Base-by-base conservation (phyloP, 2,888 invertebrate genomes). In the Phytoseiulus persimilis region DNA sequence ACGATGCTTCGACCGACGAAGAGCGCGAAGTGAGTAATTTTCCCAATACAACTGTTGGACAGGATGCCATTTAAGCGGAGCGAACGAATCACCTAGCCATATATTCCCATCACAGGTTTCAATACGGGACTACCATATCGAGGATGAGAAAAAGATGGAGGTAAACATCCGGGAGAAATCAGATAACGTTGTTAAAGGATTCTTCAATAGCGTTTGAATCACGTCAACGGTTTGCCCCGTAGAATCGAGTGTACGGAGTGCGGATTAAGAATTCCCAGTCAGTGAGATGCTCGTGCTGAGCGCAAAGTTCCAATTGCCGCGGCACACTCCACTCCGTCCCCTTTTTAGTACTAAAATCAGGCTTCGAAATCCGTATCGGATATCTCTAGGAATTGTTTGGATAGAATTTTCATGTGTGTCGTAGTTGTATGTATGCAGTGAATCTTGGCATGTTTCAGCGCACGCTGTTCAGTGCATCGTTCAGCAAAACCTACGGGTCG, bases 1-100 rank as follows among this genome's bases (percentile, higher is more conserved):
- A 91, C 83, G 91, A 91, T 23, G 90, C 83, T 23, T 90, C 90
- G 89, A 90, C 91, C 3, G 91, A 90, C 18, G 90, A 90, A 83
- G 91, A 91, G 39, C 87, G 87, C n/a, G 87, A 87, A 31, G 87
- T 87, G 87, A 87, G 87, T 45, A 2, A 6, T 87, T 33, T 45
- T 23, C 3, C 31, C 83, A 2, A 9, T 11, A n/a, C 5, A 23
- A 14, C 1, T 28, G 14, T 65, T 65, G 5, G 28, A 14, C 9
- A 14, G 65, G 28, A 14, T 14, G 1, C 5, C 2, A 23, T 28
- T 2, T 23, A 65, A 65, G 28, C 65, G 65, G 65, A 2, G 18
- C 18, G 65, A 65, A 18, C 18, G 65, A 14, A 23, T 18, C 65
- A 2, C 18, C 1, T 18, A 14, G 2, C 23, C 9, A 3, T 84